A percentile compares a stretch with the other conserved stretches of the same genome.
These are phyloP conservation scores for Aplidium turbinatum DNA, from an alignment of 23 tunicate genomes.

Conservation along the genomic window DNA sequence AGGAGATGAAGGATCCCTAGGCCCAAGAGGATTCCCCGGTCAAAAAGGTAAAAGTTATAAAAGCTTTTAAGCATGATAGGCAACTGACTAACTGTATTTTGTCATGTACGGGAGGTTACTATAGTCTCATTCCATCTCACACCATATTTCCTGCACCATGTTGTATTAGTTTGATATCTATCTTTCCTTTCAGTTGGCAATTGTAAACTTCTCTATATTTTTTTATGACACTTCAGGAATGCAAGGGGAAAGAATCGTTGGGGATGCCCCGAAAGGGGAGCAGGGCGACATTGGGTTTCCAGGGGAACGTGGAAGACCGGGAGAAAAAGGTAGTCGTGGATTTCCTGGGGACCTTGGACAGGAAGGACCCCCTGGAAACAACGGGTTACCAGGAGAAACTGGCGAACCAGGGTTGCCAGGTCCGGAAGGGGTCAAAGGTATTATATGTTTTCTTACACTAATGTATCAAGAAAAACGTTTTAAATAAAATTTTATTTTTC, in stretches of 20 bases:
- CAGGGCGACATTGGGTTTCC: constrained; percentile 47
- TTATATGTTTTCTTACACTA: too few species aligned
- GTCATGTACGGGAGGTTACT: too few species aligned
- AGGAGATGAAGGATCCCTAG: constrained; percentile 51
- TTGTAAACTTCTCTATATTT: neutral
- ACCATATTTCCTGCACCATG: too few species aligned
- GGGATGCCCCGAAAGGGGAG: constrained; percentile 35
- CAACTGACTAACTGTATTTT: too few species aligned
- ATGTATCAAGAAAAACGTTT: too few species aligned
- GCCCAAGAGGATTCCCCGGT: constrained; percentile 55
- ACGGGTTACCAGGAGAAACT: constrained; percentile 41
- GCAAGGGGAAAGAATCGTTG: constrained; percentile 26
- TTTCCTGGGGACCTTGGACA: constrained; percentile 22
- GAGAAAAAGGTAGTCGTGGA: constrained; percentile 52
- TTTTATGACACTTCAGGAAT: constrained; percentile 14
- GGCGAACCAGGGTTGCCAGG: constrained; percentile 56
- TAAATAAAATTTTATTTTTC: too few species aligned
- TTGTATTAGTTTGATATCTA: too few species aligned
- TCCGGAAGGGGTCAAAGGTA: constrained; percentile 23
- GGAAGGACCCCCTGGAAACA: constrained; percentile 28
- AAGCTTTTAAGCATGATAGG: too few species aligned
- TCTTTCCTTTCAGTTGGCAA: too few species aligned
- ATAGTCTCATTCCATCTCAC: too few species aligned
- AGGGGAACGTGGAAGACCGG: constrained; percentile 41
- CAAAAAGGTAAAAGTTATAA: constrained; percentile 48